phyloP scores from a whole-genome alignment of 1,140 invertebrate species.

The Doryteuthis pealeii region DNA sequence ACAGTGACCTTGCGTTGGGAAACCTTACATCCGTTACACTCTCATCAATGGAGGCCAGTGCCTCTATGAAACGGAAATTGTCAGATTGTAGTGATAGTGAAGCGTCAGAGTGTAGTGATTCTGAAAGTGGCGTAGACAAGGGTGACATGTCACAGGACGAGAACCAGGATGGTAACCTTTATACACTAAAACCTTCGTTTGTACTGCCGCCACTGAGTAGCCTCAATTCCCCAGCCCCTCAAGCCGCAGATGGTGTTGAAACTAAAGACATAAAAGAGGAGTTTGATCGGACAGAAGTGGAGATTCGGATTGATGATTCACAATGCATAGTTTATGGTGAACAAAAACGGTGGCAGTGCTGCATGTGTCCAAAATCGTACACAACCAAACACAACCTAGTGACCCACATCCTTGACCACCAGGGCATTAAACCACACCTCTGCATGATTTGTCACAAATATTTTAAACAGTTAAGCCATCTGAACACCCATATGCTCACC shows the following conservation, averaged over 20 bases:
- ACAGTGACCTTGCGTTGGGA: conserved; percentile 18
- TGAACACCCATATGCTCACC: conserved; percentile 58
- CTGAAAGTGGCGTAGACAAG: conserved; percentile 16
- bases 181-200: background rate
- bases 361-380: conserved; percentile 53
- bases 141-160: conserved; percentile 11
- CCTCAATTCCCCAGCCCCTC: conserved; percentile 9
- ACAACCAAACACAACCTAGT: conserved; percentile 58
- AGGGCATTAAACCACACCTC: conserved; percentile 55
- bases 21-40: conserved; percentile 4
- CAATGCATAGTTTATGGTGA: conserved; percentile 47
- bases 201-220: background rate
- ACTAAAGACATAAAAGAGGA: conserved; percentile 31
- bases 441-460: conserved; percentile 57
- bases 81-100: background rate
- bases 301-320: conserved; percentile 50
- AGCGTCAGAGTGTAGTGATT: conserved; percentile 9
- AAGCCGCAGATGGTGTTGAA: conserved; percentile 13
- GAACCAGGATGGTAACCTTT: conserved; percentile 6
- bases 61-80: background rate
- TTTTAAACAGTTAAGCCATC: conserved; percentile 56
- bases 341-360: conserved; percentile 55
- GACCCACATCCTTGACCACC: conserved; percentile 56
- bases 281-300: conserved; percentile 40
- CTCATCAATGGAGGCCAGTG: conserved; percentile 4